A percentile compares a stretch with the other conserved stretches of the same genome.
These are phyloP conservation scores for Pachyseris speciosa DNA, from an alignment of 64 coral and sea anemone species.

Conservation along the genomic window DNA sequence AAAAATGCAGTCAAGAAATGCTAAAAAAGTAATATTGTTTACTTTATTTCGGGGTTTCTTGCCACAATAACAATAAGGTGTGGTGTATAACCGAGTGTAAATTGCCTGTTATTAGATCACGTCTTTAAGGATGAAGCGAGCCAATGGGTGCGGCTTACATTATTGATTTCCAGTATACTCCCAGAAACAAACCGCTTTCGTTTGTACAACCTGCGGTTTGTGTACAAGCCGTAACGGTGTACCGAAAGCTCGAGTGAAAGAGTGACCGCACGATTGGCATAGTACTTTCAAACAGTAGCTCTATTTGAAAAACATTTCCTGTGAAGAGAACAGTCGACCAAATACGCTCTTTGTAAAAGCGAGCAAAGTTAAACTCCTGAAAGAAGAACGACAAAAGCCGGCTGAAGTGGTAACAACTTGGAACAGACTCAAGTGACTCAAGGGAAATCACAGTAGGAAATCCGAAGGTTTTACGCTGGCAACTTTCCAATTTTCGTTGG, in stretches of 20 bases:
- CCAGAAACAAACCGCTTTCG: not conserved
- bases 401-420: not conserved
- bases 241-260: not conserved
- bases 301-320: not conserved
- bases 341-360: not conserved
- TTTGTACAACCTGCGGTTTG: not conserved
- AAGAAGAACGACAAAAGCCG: too few relatives aligned
- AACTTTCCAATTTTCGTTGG: not conserved
- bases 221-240: not conserved
- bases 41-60: not conserved
- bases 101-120: conserved; percentile 12
- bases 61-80: not conserved
- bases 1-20: not conserved
- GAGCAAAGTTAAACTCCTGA: not conserved
- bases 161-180: not conserved
- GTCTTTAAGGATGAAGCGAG: not conserved
- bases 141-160: not conserved
- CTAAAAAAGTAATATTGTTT: too few relatives aligned
- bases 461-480: not conserved
- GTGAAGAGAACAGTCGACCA: not conserved
- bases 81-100: not conserved
- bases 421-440: not conserved
- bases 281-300: not conserved
- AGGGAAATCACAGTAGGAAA: not conserved
- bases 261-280: not conserved